phyloP scores from a whole-genome alignment of 2,797 vertebrate species.

The Propithecus deckenii region DNA sequence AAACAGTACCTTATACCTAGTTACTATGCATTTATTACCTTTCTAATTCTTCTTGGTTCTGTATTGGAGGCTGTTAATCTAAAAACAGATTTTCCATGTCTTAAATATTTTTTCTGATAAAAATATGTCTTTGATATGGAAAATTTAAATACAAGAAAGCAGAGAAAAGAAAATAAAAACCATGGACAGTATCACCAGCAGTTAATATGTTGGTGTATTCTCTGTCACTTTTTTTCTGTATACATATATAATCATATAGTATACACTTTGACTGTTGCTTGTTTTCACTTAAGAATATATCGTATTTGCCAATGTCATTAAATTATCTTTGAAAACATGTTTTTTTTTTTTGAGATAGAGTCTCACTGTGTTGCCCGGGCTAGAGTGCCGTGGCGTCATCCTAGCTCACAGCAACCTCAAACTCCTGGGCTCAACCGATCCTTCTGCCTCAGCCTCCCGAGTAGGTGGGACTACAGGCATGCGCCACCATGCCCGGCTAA shows the following conservation, averaged over 20 bases:
- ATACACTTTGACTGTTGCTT: background rate
- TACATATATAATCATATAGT: background rate
- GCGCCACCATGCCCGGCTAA: too few species aligned
- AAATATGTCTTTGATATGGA: background rate
- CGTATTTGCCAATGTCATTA: background rate
- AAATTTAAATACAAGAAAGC: background rate
- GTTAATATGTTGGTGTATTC: background rate
- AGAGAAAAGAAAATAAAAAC: conserved; percentile 4
- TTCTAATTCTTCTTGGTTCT: conserved; percentile 3
- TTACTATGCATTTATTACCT: background rate
- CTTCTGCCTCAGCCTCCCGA: too few species aligned
- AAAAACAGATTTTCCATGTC: background rate
- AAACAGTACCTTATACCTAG: background rate
- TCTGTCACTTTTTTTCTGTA: background rate
- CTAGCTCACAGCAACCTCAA: too few species aligned
- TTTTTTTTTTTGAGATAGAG: background rate
- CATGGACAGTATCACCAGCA: background rate
- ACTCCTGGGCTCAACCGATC: too few species aligned
- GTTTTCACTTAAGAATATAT: conserved; percentile 12
- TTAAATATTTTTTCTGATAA: conserved; percentile 11
- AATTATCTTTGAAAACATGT: conserved; percentile 10
- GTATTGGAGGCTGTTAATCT: background rate
- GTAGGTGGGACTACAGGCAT: too few species aligned
- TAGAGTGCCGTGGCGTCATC: too few species aligned
- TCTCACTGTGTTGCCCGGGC: too few species aligned